Base-by-base conservation (phyloP, 1,140 invertebrate genomes). In the Bathynomus jamesi region DNA sequence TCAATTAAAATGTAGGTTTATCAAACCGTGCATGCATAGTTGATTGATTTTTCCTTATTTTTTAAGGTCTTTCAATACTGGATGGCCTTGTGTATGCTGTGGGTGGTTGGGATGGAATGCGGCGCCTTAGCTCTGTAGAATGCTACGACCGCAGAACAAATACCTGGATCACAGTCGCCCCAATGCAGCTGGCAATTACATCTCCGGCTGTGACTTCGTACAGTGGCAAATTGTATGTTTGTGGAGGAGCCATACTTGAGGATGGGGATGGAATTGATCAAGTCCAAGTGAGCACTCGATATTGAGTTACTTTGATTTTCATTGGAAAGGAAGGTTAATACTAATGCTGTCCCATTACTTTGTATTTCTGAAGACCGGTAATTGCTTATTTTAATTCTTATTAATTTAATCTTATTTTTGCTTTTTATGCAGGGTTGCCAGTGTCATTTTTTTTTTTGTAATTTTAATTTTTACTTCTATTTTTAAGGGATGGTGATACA, bases 51-150 rank as follows among this genome's bases (percentile, higher is more conserved):
- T 11, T 65, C 31, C 27, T 53, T 8, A 63, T 10, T 53, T 65
- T 60, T 69, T 29, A 30, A 73, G 90, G 89, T 40, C 86, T 89
- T n/a, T 87, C 87, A 28, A 83, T 87, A 67, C 87, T 87, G 79
- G 85, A 86, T 73, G 87, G 86, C 60, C 84, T 85, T 73, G 84
- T 92, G 24, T 92, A 89, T 84, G 90, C 87, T 21, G 87, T 91
- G 31, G 92, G 91, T 67, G 92, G 91, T 27, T 92, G 90, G 81
- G 90, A 93, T 83, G 88, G 90, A 46, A 91, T 90, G 86, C 88
- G 89, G 80, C 90, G 90, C 75, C 82, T 92, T n/a, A 87, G 89
- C 76, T 88, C 87, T 0, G 90, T 87, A n/a, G 91, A 93, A 80
- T 84, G 86, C 65, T 92, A 91, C 79, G 86, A 91, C 81, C 87